Conservation (phyloP, 2,888 invertebrate genomes). For the Liodrosophila aerea region DNA sequence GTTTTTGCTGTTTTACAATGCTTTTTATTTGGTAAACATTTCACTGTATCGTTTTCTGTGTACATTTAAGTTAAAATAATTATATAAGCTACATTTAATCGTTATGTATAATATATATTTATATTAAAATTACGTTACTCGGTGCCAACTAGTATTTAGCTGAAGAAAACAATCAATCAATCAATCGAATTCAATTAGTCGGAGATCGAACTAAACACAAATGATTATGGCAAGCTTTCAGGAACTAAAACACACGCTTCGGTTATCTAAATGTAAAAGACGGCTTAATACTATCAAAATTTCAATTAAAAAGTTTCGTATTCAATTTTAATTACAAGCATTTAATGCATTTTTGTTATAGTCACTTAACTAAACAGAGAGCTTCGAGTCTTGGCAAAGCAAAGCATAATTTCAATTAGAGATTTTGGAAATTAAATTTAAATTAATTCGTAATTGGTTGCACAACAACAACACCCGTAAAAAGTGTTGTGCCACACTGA, state of each 20-base stretch:
- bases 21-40: constrained; percentile 50
- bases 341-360: constrained; percentile 44
- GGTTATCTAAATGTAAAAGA: constrained; percentile 42
- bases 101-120: constrained; percentile 31
- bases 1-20: constrained; percentile 27
- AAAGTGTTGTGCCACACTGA: constrained; percentile 26
- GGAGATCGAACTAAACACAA: constrained; percentile 7
- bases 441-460: not conserved
- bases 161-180: constrained; percentile 1
- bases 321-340: constrained; percentile 54
- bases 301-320: constrained; percentile 24
- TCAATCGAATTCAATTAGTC: not conserved
- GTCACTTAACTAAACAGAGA: too few relatives aligned
- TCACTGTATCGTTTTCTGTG: constrained; percentile 48
- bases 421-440: too few relatives aligned
- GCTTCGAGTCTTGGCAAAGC: constrained; percentile 20
- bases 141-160: constrained; percentile 37
- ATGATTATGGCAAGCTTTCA: constrained; percentile 43
- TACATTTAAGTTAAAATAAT: constrained; percentile 74
- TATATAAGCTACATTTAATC: constrained; percentile 72
- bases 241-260: constrained; percentile 62
- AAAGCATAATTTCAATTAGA: constrained; percentile 8
- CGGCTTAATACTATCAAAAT: constrained; percentile 1
- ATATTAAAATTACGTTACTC: constrained; percentile 55
- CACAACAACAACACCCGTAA: constrained; percentile 31